Evolutionary conservation across 2,888 invertebrate species (phyloP).

Genomic region (Cartodere bifasciata): DNA sequence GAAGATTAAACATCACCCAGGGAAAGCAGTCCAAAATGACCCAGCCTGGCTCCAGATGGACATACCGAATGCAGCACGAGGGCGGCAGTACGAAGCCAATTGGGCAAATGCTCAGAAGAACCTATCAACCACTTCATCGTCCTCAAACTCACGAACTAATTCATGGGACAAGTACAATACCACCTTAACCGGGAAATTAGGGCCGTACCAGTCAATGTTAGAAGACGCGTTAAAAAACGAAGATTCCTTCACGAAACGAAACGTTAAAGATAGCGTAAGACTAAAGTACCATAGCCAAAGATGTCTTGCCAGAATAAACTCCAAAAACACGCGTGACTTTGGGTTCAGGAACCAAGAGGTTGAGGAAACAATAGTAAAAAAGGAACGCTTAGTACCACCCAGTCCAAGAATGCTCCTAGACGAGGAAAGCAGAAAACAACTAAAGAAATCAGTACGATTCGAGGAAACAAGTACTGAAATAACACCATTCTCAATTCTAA

Average conservation of each 20-base stretch:
- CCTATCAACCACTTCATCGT: constrained; percentile 37
- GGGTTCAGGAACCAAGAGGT: too few species aligned
- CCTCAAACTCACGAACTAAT: constrained; percentile 19
- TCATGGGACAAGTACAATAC: constrained; percentile 30
- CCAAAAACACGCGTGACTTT: constrained; percentile 21
- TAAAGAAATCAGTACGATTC: constrained; percentile 32
- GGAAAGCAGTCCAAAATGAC: constrained; percentile 57
- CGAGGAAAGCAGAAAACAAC: constrained; percentile 26
- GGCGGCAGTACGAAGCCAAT: constrained; percentile 69
- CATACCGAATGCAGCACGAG: constrained; percentile 52
- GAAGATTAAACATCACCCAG: constrained; percentile 78
- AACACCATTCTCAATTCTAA: constrained; percentile 9
- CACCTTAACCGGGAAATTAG: constrained; percentile 31
- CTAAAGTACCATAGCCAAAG: constrained; percentile 32
- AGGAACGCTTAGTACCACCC: constrained; percentile 14
- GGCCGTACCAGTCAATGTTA: constrained; percentile 28
- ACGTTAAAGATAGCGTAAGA: constrained; percentile 23
- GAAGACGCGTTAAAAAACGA: constrained; percentile 23
- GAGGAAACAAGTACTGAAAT: constrained; percentile 27
- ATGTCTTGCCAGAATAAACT: constrained; percentile 29
- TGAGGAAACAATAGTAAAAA: constrained; percentile 5
- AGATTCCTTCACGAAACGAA: constrained; percentile 20
- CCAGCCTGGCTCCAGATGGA: constrained; percentile 52
- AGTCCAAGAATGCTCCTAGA: constrained; percentile 27
- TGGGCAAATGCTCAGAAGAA: constrained; percentile 63